Base-by-base conservation (phyloP, 2,797 vertebrate genomes). In the Hydrophis major region DNA sequence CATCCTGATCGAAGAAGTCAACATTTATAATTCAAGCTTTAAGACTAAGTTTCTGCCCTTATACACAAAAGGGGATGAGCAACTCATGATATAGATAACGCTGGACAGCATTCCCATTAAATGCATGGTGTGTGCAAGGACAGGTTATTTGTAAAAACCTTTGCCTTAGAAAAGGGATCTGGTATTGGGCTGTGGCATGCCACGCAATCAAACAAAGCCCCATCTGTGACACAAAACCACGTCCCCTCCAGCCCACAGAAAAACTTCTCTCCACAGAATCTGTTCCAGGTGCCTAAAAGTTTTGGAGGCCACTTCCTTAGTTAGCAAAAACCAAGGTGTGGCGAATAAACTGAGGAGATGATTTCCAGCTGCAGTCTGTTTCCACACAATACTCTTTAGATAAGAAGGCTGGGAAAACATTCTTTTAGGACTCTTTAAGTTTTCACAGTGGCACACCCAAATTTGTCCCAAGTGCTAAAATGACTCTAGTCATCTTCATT, bases 391-490 rank as follows among this genome's bases (percentile, higher is more conserved):
- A n/a, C 25, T 55, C 7, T 87, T 53, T 55, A 16, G 50, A 55
- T 87, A 55, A 55, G 86, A 53, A 53, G 47, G 47, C 5, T 6
- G 47, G 47, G 47, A 2, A 6, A 6, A 53, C 53, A 12, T 55
- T 11, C 11, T 55, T 55, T 55, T 55, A 12, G 53, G 53, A 55
- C 53, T 55, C 11, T 12, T 42, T 12, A 55, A 55, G 32, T 6
- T 87, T 91, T 42, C 2, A 0, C 8, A 22, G 87, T 89, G 90
- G 89, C 83, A 22, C 37, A 53, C 8, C 57, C 93, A 61, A 90
- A 63, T 13, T 27, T 83, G 50, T 57, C 27, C 47, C 5, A 1
- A 1, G 25, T 83, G 83, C 0, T 0, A 1, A 57, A 13, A 18
- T 56, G 7, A 63, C 0, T 4, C 47, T 12, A 42, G n/a, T 53